Evolutionary conservation across 2,797 vertebrate genomes (phyloP).

Genomic region (Sternotherus odoratus): DNA sequence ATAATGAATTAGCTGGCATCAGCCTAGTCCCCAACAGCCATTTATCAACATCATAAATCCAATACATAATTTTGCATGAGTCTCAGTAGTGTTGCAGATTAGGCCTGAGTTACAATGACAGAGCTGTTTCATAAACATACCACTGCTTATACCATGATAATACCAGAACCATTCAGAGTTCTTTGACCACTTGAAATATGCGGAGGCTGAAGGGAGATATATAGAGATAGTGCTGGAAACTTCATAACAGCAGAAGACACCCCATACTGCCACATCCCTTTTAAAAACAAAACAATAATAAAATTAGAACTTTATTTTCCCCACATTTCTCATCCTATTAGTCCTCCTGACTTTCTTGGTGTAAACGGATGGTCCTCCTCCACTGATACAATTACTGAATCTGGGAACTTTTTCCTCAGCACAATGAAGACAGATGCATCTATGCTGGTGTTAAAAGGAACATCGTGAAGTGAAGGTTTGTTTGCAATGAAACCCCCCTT

Average conservation of each 20-base stretch:
- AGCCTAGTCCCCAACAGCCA: not conserved
- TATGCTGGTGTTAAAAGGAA: not conserved
- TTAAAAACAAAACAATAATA: not conserved
- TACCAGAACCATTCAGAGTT: not conserved
- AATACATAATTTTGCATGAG: not conserved
- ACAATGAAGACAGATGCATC: not conserved
- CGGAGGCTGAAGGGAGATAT: not conserved
- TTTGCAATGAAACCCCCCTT: not conserved
- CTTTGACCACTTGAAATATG: not conserved
- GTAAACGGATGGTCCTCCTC: not conserved
- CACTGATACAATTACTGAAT: not conserved
- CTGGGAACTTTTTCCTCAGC: not conserved
- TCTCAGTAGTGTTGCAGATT: rapidly evolving
- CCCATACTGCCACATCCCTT: not conserved
- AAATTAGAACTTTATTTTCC: not conserved
- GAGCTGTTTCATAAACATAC: not conserved
- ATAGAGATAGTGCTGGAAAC: not conserved
- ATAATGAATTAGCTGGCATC: not conserved
- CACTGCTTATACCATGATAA: not conserved
- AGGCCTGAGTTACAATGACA: not conserved
- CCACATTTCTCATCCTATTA: not conserved
- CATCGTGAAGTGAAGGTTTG: rapidly evolving
- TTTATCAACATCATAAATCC: not conserved
- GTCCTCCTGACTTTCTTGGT: not conserved
- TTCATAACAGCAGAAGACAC: not conserved